Conservation (phyloP, 2,797 vertebrate genomes). For the Coilia nasus region DNA sequence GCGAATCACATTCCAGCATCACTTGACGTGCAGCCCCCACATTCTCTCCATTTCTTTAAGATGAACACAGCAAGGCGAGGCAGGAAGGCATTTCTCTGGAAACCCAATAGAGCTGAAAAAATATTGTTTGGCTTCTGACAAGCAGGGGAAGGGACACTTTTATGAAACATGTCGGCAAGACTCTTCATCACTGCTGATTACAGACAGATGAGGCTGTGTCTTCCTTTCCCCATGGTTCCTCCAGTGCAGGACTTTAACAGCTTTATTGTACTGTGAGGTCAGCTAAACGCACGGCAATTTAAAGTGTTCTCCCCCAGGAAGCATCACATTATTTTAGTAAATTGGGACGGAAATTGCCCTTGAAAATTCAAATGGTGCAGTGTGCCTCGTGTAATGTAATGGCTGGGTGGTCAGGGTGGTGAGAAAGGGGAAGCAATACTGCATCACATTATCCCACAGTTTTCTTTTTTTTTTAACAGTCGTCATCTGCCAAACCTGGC, state of each 20-base stretch:
- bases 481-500: not conserved
- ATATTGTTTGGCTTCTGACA: constrained; percentile 22
- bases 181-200: constrained; percentile 10
- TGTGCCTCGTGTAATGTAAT: constrained; percentile 44
- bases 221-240: constrained; percentile 38
- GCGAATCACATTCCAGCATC: not conserved
- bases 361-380: constrained; percentile 49
- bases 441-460: constrained; percentile 23
- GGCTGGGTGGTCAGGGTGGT: constrained; percentile 17
- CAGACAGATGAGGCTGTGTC: constrained; percentile 36
- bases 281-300: constrained; percentile 50
- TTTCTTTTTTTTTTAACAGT: constrained; percentile 31
- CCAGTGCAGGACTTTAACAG: constrained; percentile 23
- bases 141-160: constrained; percentile 26
- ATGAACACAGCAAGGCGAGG: not conserved
- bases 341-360: constrained; percentile 51
- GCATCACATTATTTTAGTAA: constrained; percentile 39
- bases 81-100: not conserved
- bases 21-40: not conserved
- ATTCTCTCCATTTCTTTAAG: not conserved
- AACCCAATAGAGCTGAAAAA: constrained; percentile 9
- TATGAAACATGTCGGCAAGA: constrained; percentile 11
- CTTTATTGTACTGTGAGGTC: constrained; percentile 52
- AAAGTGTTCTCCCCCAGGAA: constrained; percentile 50
- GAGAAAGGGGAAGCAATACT: not conserved